Base-by-base conservation (phyloP, 2,888 invertebrate species). In the Panopea generosa region DNA sequence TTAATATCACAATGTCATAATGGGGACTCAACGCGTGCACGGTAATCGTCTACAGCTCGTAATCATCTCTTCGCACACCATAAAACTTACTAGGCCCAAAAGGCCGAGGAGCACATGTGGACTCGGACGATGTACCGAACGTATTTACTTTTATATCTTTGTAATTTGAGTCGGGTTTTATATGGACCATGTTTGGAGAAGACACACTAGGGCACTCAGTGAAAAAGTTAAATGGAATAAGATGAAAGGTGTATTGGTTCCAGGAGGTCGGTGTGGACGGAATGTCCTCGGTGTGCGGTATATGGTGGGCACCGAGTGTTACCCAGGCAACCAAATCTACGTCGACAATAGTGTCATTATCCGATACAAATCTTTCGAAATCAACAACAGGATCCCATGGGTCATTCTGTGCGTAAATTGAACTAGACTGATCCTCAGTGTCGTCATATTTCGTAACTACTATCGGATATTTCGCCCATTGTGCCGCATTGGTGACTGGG, bases 241-340 rank as follows among this genome's bases (percentile, higher is more conserved):
- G 71, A 45, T 79, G 77, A 67, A 91, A 77, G 38, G 77, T 77
- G 50, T 85, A 81, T 53, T 86, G 83, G 40, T 83, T 85, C 16
- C 77, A 84, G 3, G 86, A 69, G 2, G 89, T 90, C 33, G 89
- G 76, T 6, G 83, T 87, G 26, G 88, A 81, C 0, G 91, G 91
- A 7, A 89, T 86, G 74, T 91, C 90, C 63, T 90, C 90, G 2
- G 89, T 86, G 45, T 85, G 86, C 2, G 91, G 91, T 27, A 91
- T 86, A 65, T 90, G 88, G 57, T 84, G 81, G 14, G 77, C 66
- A 1, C 90, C 91, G 47, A 89, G 67, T 1, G 90, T 88, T 24
- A 89, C 80, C 91, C 91, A 91, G 43, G 84, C 84, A n/a, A 90
- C 87, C 11, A 91, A 77, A 61, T 91, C 91, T 69, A 86, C 84